These are phyloP conservation scores for Ectemnius lituratus DNA, from an alignment of 2,888 invertebrate species.

Conservation along the genomic window DNA sequence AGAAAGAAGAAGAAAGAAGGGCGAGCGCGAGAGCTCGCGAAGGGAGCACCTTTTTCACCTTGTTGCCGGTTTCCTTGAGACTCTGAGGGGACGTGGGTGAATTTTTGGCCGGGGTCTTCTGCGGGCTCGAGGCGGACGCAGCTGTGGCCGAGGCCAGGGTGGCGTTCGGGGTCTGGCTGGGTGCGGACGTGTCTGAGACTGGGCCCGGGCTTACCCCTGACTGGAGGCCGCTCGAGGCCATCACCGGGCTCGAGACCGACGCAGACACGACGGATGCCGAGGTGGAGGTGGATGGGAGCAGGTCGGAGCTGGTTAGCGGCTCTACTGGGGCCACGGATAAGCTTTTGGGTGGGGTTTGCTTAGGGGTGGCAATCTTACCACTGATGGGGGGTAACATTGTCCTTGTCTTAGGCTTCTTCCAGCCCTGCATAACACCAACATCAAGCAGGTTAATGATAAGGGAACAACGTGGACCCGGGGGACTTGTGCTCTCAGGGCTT, in stretches of 20 bases:
- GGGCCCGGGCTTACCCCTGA: background rate
- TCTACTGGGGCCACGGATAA: constrained; percentile 75
- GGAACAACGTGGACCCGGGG: constrained; percentile 38
- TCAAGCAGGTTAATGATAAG: constrained; percentile 60
- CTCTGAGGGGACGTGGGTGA: constrained; percentile 77
- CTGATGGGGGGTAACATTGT: constrained; percentile 85
- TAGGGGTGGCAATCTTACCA: constrained; percentile 79
- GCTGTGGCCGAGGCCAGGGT: constrained; percentile 55
- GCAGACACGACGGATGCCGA: constrained; percentile 12
- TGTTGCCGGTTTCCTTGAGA: constrained; percentile 77
- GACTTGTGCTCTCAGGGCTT: too few relatives aligned
- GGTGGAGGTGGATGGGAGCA: constrained; percentile 6
- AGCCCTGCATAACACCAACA: constrained; percentile 81
- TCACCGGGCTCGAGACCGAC: constrained; percentile 28
- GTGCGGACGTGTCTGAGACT: background rate
- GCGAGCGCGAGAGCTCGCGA: constrained; percentile 43
- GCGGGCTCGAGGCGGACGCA: constrained; percentile 72
- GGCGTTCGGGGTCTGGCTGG: constrained; percentile 4
- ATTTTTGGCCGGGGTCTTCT: constrained; percentile 76
- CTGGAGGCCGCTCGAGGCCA: constrained; percentile 41
- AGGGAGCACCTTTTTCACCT: constrained; percentile 77
- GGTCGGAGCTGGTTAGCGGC: constrained; percentile 69
- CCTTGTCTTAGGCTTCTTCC: constrained; percentile 89
- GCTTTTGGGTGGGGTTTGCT: constrained; percentile 78
- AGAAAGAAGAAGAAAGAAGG: constrained; percentile 28